Percentiles rank a stretch among this genome's conserved stretches.
Conservation (phyloP, 2,797 vertebrate species). For the Hydrocynus forskahlii region DNA sequence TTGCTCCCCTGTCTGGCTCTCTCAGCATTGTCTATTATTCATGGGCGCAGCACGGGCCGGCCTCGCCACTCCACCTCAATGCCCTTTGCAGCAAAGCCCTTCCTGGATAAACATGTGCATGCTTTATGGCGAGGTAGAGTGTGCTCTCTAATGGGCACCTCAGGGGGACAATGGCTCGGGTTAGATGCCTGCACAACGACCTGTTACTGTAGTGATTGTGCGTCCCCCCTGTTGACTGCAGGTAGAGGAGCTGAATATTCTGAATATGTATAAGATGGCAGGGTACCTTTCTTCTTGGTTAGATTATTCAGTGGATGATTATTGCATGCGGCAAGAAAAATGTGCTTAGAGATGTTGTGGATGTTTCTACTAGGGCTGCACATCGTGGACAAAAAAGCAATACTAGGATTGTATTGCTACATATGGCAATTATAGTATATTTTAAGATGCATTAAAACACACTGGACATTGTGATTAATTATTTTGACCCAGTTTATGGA, state of each 20-base stretch:
- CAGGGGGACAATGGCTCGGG: slow-evolving; percentile 34
- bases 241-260: neutral
- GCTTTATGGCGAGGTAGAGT: slow-evolving; percentile 26
- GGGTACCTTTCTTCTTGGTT: slow-evolving; percentile 1
- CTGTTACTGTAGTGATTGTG: slow-evolving; percentile 36
- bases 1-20: slow-evolving; percentile 45
- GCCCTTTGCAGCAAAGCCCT: slow-evolving; percentile 33
- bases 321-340: slow-evolving; percentile 1
- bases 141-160: slow-evolving; percentile 38
- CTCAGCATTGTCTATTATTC: slow-evolving; percentile 62
- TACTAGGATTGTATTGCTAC: neutral
- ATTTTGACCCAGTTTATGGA: neutral
- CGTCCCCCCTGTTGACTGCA: neutral
- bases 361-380: neutral
- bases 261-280: neutral
- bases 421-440: neutral
- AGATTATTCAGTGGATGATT: slow-evolving; percentile 9
- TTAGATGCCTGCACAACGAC: slow-evolving; percentile 34
- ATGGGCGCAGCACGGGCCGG: slow-evolving; percentile 39
- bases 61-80: slow-evolving; percentile 30
- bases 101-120: slow-evolving; percentile 42
- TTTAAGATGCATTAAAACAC: no score
- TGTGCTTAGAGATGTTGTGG: neutral
- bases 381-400: neutral
- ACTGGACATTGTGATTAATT: neutral